Conservation (phyloP, 2,797 vertebrate species). For the Ammospiza maritima region DNA sequence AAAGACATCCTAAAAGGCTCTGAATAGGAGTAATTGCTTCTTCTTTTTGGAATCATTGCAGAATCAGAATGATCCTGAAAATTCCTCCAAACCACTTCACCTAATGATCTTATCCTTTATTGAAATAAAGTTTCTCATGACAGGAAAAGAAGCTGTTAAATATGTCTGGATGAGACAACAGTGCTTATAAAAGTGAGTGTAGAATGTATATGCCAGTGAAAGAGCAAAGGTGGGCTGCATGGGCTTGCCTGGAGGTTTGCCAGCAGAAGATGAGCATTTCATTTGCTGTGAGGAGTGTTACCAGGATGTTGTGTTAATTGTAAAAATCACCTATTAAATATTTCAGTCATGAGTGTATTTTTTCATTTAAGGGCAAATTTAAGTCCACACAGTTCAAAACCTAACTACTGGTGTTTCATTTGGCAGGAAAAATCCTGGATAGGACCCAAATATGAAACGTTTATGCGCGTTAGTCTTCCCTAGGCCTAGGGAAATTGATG, state of each 20-base stretch:
- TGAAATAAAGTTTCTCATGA: not conserved
- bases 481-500: not conserved
- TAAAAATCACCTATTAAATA: not conserved
- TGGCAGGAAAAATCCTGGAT: not conserved
- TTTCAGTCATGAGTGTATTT: not conserved
- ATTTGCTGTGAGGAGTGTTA: not conserved
- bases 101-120: not conserved
- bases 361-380: not conserved
- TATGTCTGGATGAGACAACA: not conserved
- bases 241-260: not conserved
- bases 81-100: not conserved
- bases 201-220: not conserved
- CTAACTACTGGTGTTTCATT: not conserved
- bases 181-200: not conserved
- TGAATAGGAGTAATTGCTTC: not conserved
- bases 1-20: not conserved
- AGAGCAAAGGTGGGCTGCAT: not conserved
- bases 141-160: not conserved
- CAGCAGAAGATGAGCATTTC: not conserved
- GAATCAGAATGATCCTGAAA: not conserved
- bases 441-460: not conserved
- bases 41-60: not conserved
- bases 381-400: not conserved
- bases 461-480: not conserved
- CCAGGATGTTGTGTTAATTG: not conserved